Evolutionary conservation across 2,797 vertebrate genomes (phyloP).

Genomic region (Limosa lapponica): DNA sequence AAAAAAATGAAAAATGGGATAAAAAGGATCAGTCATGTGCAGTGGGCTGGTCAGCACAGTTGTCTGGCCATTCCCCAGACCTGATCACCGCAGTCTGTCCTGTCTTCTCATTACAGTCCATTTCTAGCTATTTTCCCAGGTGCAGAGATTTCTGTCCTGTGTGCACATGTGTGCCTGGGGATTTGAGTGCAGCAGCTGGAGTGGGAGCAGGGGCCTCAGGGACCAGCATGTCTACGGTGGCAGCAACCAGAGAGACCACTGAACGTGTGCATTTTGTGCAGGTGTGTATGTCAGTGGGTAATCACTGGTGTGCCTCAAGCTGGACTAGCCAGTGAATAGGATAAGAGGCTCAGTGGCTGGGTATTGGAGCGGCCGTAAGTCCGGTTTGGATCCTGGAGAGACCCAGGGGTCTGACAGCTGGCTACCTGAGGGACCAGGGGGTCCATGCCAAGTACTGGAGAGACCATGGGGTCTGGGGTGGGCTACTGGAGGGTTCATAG

Average conservation of each 20-base stretch:
- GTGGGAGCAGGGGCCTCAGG: background rate
- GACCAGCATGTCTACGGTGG: background rate
- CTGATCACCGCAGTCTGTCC: background rate
- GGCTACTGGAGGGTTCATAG: background rate
- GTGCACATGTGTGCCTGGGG: rapidly evolving
- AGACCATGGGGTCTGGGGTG: background rate
- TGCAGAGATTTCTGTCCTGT: background rate
- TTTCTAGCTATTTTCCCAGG: background rate
- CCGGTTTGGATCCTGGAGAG: background rate
- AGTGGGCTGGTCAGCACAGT: background rate
- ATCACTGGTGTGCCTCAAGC: background rate
- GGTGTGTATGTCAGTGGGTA: background rate
- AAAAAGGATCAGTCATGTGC: background rate
- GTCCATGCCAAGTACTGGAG: background rate
- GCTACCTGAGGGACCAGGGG: background rate
- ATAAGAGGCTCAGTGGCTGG: background rate
- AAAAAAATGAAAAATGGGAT: background rate
- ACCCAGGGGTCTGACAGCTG: background rate
- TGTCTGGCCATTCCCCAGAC: background rate
- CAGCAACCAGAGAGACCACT: background rate
- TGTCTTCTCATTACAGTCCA: background rate
- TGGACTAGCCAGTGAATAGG: rapidly evolving
- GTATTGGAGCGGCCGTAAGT: rapidly evolving
- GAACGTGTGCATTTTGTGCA: background rate
- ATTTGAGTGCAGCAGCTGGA: background rate